These are phyloP conservation scores for Lycocorax pyrrhopterus DNA, from an alignment of 2,113 vertebrate species.

Conservation along the genomic window DNA sequence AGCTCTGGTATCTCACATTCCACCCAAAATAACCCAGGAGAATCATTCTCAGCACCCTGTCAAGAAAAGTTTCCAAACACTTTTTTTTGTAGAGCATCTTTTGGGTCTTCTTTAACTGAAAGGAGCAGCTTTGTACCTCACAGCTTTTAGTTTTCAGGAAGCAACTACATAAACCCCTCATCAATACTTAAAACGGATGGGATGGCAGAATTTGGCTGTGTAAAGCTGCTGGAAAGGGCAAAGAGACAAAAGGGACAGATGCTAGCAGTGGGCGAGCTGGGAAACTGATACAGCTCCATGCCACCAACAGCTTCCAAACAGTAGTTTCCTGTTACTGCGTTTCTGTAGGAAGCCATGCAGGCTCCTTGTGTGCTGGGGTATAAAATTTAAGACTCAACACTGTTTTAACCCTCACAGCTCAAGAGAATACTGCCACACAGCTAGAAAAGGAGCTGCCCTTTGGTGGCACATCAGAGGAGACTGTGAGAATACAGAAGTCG, in stretches of 20 bases:
- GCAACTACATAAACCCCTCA: background rate
- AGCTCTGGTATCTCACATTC: background rate
- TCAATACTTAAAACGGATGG: background rate
- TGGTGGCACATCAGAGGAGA: rapidly evolving
- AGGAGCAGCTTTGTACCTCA: background rate
- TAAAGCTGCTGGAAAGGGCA: background rate
- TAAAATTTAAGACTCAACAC: background rate
- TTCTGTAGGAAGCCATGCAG: background rate
- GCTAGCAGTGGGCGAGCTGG: background rate
- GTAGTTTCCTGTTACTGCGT: background rate
- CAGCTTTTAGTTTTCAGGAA: background rate
- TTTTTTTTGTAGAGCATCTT: background rate
- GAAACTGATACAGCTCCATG: background rate
- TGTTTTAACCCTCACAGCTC: background rate
- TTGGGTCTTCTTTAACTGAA: background rate
- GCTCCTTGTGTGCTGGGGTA: background rate
- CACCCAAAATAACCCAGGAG: background rate
- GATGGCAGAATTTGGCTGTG: background rate
- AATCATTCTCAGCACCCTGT: background rate
- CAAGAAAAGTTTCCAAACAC: background rate
- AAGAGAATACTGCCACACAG: background rate
- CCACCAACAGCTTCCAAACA: background rate
- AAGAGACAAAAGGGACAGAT: slow-evolving; percentile 8
- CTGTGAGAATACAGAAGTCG: rapidly evolving
- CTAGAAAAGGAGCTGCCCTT: background rate